These are phyloP conservation scores for Frankliniella intonsa DNA, from an alignment of 2,888 invertebrate species.

Conservation along the genomic window DNA sequence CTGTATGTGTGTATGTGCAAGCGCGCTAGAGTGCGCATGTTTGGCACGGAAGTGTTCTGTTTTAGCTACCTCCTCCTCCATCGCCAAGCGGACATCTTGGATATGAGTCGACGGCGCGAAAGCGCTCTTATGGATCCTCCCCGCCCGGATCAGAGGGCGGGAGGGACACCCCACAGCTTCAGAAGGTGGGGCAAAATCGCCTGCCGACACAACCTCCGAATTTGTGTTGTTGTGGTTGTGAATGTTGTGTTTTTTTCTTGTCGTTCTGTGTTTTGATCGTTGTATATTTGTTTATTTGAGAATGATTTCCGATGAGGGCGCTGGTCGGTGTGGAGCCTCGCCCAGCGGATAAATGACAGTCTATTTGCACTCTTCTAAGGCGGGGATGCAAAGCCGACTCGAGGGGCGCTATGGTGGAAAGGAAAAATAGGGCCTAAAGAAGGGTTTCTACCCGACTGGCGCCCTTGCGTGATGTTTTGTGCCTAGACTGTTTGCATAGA, in stretches of 20 bases:
- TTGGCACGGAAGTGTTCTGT: neutral
- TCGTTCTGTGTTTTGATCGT: conserved; percentile 17
- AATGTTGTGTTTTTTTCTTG: conserved; percentile 20
- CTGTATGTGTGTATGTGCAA: neutral
- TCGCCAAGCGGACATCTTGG: conserved; percentile 9
- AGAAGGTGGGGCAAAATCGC: conserved; percentile 17
- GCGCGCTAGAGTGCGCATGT: neutral
- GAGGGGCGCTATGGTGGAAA: too few species aligned
- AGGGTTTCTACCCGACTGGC: too few species aligned
- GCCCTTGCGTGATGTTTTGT: neutral
- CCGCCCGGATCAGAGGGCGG: conserved; percentile 16
- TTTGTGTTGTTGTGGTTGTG: conserved; percentile 26
- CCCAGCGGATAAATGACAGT: too few species aligned
- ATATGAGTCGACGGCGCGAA: neutral
- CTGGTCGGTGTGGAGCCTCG: neutral
- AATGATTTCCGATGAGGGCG: neutral
- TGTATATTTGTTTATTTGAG: conserved; percentile 11
- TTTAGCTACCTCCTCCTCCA: neutral
- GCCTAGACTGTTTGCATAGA: conserved; percentile 14
- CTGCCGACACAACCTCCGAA: conserved; percentile 10
- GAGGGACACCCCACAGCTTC: conserved; percentile 7
- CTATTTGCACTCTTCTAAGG: neutral
- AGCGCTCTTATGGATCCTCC: neutral
- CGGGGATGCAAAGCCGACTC: too few species aligned
- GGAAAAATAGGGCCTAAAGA: too few species aligned